A percentile compares a stretch with the other conserved stretches of the same genome.
These are phyloP conservation scores for Delia radicum DNA, from an alignment of 1,140 invertebrate species.

Conservation along the genomic window DNA sequence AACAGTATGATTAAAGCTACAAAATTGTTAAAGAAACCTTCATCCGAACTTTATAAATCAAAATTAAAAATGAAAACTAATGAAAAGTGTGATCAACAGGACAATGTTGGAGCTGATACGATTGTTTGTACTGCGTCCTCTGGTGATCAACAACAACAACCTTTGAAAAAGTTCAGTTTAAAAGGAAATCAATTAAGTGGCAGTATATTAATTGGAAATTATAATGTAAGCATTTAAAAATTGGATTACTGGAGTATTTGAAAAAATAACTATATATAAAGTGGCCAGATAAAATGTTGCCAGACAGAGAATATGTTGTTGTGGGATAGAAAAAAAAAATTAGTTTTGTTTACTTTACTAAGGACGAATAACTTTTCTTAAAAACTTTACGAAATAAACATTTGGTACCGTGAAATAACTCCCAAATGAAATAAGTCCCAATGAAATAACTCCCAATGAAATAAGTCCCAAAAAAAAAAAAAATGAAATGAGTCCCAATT, in stretches of 20 bases:
- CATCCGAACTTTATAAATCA: neutral
- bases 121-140: neutral
- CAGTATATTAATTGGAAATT: constrained; percentile 80
- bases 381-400: too few species aligned
- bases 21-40: constrained; percentile 7
- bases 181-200: constrained; percentile 75
- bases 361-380: too few species aligned
- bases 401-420: too few species aligned
- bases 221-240: constrained; percentile 68
- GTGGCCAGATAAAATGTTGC: too few species aligned
- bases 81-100: constrained; percentile 16
- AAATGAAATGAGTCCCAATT: too few species aligned
- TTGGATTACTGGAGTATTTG: neutral
- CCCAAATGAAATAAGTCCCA: too few species aligned
- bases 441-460: too few species aligned
- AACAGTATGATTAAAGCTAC: constrained; percentile 8
- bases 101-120: neutral
- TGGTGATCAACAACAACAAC: constrained; percentile 36
- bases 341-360: too few species aligned
- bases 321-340: too few species aligned
- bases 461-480: too few species aligned
- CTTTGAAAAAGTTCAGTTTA: constrained; percentile 70
- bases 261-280: too few species aligned
- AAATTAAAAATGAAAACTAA: constrained; percentile 16
- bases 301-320: too few species aligned